Conservation (phyloP, 2,888 invertebrate genomes). For the Caenorhabditis sp. region DNA sequence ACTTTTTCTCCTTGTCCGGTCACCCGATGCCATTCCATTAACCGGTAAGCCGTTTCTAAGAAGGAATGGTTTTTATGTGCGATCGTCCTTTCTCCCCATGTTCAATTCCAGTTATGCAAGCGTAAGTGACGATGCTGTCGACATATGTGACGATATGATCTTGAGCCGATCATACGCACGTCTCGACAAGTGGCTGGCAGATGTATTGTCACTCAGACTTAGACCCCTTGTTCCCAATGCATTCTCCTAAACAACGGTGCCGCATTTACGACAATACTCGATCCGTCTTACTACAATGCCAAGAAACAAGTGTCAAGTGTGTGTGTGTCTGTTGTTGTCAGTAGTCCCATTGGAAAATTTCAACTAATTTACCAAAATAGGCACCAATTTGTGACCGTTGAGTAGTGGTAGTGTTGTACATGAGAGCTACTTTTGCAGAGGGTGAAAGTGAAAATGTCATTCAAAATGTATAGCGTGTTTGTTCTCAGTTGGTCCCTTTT, state of each 20-base stretch:
- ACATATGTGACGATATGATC: slow-evolving; percentile 67
- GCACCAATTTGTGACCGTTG: slow-evolving; percentile 33
- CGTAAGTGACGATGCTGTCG: slow-evolving; percentile 39
- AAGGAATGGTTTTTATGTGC: slow-evolving; percentile 48
- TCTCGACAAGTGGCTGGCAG: slow-evolving; percentile 70
- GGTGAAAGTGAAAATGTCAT: slow-evolving; percentile 23
- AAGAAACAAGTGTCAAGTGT: slow-evolving; percentile 57
- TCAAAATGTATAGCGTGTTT: slow-evolving; percentile 55
- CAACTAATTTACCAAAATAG: slow-evolving; percentile 55
- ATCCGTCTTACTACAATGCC: slow-evolving; percentile 53
- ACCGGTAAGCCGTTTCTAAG: slow-evolving; percentile 45
- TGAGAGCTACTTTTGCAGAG: slow-evolving; percentile 46
- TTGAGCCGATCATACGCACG: slow-evolving; percentile 52
- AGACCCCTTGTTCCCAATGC: no score
- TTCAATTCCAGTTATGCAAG: slow-evolving; percentile 66
- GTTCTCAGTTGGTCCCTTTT: slow-evolving; percentile 22
- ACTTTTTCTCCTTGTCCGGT: slow-evolving; percentile 27
- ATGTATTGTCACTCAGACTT: slow-evolving; percentile 65
- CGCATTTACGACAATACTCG: slow-evolving; percentile 58
- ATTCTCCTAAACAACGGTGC: slow-evolving; percentile 30
- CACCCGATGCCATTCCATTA: slow-evolving; percentile 50
- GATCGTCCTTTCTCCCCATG: slow-evolving; percentile 10
- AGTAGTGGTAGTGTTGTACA: slow-evolving; percentile 12
- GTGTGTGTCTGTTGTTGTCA: slow-evolving; percentile 43
- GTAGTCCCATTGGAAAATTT: slow-evolving; percentile 30